Conservation (phyloP, 2,888 invertebrate genomes). For the Drosophila acutilabella region DNA sequence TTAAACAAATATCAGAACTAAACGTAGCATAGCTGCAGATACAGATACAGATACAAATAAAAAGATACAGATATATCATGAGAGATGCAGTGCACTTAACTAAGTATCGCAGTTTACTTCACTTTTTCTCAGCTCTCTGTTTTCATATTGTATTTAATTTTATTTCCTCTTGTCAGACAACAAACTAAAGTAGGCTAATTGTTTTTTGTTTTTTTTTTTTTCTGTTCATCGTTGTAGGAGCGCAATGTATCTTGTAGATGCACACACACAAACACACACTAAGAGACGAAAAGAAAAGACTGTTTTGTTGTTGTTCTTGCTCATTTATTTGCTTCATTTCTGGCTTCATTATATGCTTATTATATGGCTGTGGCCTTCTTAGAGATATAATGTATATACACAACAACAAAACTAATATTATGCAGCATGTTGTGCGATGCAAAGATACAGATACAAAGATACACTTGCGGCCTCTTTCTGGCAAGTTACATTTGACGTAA, state of each 20-base stretch:
- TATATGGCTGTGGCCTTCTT: slow-evolving; percentile 70
- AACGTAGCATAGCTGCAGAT: slow-evolving; percentile 9
- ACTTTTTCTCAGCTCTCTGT: slow-evolving; percentile 29
- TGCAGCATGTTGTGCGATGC: slow-evolving; percentile 73
- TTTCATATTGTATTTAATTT: slow-evolving; percentile 76
- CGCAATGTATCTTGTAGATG: slow-evolving; percentile 50
- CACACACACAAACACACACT: slow-evolving; percentile 16
- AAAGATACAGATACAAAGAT: slow-evolving; percentile 42
- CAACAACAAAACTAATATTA: slow-evolving; percentile 70
- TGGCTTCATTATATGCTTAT: slow-evolving; percentile 75
- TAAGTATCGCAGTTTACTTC: slow-evolving; percentile 44
- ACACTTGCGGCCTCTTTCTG: slow-evolving; percentile 50
- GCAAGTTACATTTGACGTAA: slow-evolving; percentile 74
- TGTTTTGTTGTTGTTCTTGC: slow-evolving; percentile 70
- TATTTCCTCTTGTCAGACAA: slow-evolving; percentile 80
- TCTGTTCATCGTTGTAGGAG: slow-evolving; percentile 59
- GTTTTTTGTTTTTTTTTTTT: slow-evolving; percentile 49
- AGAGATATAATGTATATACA: slow-evolving; percentile 63
- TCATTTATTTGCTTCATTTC: slow-evolving; percentile 77
- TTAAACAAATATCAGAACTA: slow-evolving; percentile 47
- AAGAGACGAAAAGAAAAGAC: slow-evolving; percentile 24
- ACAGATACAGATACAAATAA: slow-evolving; percentile 9
- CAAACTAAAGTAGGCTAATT: slow-evolving; percentile 80
- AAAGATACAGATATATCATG: slow-evolving; percentile 20
- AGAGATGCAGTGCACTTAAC: slow-evolving; percentile 50